phyloP scores from a whole-genome alignment of 2,888 invertebrate species.

The Nephrotoma guestfalica region DNA sequence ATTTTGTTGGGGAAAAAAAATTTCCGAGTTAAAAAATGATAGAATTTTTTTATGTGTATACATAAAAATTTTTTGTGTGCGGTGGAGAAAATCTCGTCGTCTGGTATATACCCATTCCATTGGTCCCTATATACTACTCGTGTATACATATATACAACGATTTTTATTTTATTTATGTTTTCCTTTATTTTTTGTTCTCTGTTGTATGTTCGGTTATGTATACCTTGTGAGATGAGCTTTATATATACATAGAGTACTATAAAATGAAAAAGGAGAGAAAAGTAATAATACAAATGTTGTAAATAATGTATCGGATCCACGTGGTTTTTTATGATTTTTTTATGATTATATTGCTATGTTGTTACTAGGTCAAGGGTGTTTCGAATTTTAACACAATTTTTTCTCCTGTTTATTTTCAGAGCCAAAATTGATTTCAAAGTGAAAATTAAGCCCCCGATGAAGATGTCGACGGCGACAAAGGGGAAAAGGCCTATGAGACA shows the following conservation, averaged over 20 bases:
- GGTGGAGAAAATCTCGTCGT: background rate
- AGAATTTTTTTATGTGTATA: background rate
- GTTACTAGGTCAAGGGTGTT: background rate
- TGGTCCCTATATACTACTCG: background rate
- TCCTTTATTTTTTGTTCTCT: background rate
- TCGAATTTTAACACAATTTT: background rate
- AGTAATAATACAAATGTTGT: background rate
- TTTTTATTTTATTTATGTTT: background rate
- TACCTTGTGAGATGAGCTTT: background rate
- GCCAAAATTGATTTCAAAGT: background rate
- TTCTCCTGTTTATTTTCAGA: background rate
- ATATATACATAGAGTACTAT: background rate
- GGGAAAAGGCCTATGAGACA: slow-evolving; percentile 67
- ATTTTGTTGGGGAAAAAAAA: background rate
- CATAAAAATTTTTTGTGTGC: background rate
- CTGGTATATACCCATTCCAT: background rate
- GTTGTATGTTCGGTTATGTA: background rate
- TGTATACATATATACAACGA: background rate
- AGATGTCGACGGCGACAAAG: slow-evolving; percentile 34
- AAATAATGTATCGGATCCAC: slow-evolving; percentile 1
- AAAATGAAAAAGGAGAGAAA: background rate
- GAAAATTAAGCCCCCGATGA: background rate
- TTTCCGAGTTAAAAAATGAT: background rate
- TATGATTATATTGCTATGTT: background rate
- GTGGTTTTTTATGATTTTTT: slow-evolving; percentile 1